Conservation (phyloP, 2,113 vertebrate genomes). For the Cyprinodon tularosa region DNA sequence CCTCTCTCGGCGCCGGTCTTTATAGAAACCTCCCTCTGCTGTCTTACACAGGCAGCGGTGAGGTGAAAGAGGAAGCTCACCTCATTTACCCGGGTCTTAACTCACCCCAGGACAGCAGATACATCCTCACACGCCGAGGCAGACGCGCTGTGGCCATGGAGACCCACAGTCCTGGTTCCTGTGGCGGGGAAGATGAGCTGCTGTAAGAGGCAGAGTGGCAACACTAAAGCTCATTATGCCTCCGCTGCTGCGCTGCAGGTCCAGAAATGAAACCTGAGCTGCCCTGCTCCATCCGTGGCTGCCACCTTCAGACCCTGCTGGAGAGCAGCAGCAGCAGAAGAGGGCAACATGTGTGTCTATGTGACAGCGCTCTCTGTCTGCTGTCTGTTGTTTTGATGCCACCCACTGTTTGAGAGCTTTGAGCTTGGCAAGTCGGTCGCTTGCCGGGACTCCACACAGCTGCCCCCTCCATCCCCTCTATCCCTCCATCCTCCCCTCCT, state of each 20-base stretch:
- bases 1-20: conserved; percentile 23
- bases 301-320: conserved; percentile 58
- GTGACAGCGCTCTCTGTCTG: conserved; percentile 50
- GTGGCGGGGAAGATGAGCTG: conserved; percentile 69
- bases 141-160: conserved; percentile 61
- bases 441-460: conserved; percentile 55
- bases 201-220: conserved; percentile 66
- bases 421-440: conserved; percentile 45
- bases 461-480: conserved; percentile 42
- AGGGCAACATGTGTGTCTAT: conserved; percentile 45
- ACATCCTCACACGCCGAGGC: conserved; percentile 50
- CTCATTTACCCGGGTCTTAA: conserved; percentile 66
- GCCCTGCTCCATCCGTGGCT: conserved; percentile 45
- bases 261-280: conserved; percentile 65
- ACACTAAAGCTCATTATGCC: conserved; percentile 73
- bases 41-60: conserved; percentile 34
- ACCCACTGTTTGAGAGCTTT: conserved; percentile 69
- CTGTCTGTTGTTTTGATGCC: conserved; percentile 74
- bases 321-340: conserved; percentile 53
- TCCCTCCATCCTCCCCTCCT: conserved; percentile 44
- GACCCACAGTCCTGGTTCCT: conserved; percentile 57
- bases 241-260: conserved; percentile 58
- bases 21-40: conserved; percentile 11
- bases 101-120: conserved; percentile 56
- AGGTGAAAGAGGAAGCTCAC: conserved; percentile 56